Evolutionary conservation across 2,113 vertebrate species (phyloP).

Genomic region (Oxyruncus cristatus): DNA sequence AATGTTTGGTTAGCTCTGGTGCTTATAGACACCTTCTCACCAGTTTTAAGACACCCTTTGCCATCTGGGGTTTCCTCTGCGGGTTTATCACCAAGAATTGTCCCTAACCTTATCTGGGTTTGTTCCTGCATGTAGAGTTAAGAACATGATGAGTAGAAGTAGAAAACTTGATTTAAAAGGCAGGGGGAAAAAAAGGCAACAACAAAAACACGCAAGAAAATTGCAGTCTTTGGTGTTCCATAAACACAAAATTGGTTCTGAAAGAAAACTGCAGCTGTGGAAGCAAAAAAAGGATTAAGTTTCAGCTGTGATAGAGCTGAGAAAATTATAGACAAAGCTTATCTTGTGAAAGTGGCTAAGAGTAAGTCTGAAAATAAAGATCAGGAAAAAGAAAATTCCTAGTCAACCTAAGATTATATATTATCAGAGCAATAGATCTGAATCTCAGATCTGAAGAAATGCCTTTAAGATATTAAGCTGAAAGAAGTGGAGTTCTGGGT

Average conservation of each 20-base stretch:
- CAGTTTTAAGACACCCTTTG: not conserved
- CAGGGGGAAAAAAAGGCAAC: not conserved
- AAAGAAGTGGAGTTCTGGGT: not conserved
- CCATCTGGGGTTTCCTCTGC: not conserved
- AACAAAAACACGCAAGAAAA: not conserved
- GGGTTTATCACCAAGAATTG: not conserved
- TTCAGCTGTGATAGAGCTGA: conserved; percentile 5
- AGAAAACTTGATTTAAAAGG: not conserved
- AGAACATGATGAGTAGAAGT: not conserved
- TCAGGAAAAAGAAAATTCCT: not conserved
- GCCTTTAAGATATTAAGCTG: not conserved
- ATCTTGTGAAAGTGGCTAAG: not conserved
- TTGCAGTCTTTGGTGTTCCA: not conserved
- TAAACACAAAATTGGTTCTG: not conserved
- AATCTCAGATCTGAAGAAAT: not conserved
- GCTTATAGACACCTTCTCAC: not conserved
- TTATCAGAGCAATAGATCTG: not conserved
- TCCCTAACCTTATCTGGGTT: not conserved
- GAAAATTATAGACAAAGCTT: not conserved
- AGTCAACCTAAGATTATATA: not conserved
- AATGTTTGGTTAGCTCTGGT: not conserved
- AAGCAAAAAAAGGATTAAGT: not conserved
- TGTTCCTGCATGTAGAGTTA: not conserved
- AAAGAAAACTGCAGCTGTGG: conserved; percentile 9
- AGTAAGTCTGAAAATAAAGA: not conserved